Evolutionary conservation across 2,797 vertebrate species (phyloP).

Genomic region (Notoglanidium macrostoma): DNA sequence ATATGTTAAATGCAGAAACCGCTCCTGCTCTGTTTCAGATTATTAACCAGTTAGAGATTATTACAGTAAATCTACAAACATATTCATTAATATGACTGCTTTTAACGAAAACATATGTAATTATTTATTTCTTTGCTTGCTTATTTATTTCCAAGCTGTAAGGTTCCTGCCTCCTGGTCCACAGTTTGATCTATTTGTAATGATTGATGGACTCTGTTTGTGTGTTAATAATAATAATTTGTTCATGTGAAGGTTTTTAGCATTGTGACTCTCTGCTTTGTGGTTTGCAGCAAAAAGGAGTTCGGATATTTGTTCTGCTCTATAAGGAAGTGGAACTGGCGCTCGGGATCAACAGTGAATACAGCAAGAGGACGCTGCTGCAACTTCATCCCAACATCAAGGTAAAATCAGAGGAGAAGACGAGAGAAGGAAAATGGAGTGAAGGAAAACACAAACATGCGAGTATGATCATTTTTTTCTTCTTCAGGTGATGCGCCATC

Average conservation of each 20-base stretch:
- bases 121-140: not conserved
- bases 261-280: not conserved
- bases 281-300: constrained; percentile 87
- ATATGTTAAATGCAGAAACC: not conserved
- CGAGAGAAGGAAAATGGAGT: not conserved
- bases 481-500: constrained; percentile 92
- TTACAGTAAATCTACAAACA: not conserved
- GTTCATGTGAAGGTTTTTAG: not conserved
- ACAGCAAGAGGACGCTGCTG: constrained; percentile 88
- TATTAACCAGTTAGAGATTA: not conserved
- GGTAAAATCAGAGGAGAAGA: constrained; percentile 67
- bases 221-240: no score
- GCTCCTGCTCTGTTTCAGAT: not conserved
- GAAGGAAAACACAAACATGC: not conserved
- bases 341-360: constrained; percentile 94
- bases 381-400: constrained; percentile 91
- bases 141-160: not conserved
- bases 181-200: not conserved
- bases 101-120: not conserved
- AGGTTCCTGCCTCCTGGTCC: not conserved
- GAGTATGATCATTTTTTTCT: not conserved
- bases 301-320: constrained; percentile 90
- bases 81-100: not conserved
- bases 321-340: constrained; percentile 97
- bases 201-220: not conserved